Conservation (phyloP, 2,797 vertebrate species). For the Peromyscus nudipes region DNA sequence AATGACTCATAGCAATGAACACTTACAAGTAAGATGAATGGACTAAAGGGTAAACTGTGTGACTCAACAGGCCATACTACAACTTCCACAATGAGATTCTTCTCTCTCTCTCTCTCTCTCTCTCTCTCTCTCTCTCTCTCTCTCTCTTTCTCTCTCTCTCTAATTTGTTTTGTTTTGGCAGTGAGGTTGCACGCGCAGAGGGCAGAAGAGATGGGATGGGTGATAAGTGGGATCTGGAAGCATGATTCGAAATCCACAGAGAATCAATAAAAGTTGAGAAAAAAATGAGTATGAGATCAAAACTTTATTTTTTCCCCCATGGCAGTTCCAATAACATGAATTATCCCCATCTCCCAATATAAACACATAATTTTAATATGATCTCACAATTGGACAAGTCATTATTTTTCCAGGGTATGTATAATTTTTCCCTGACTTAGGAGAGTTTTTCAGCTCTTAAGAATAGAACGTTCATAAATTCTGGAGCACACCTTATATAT, state of each 20-base stretch:
- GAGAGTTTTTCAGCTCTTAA: not conserved
- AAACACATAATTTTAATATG: slow-evolving; percentile 15
- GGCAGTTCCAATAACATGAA: not conserved
- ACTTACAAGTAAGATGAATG: not conserved
- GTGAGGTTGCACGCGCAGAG: not conserved
- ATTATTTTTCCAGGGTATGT: not conserved
- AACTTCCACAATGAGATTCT: not conserved
- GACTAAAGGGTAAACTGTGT: not conserved
- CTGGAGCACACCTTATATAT: not conserved
- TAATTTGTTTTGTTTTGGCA: not conserved
- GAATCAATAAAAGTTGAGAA: not conserved
- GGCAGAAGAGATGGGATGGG: not conserved
- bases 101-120: not conserved
- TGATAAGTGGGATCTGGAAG: not conserved
- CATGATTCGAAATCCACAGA: not conserved
- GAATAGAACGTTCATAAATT: slow-evolving; percentile 41
- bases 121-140: not conserved
- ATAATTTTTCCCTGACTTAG: not conserved
- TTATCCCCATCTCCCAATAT: not conserved
- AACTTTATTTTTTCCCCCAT: not conserved
- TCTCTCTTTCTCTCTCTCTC: not conserved
- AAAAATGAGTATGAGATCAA: slow-evolving; percentile 42
- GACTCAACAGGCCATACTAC: not conserved
- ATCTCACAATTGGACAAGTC: not conserved
- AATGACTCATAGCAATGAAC: not conserved